Evolutionary conservation across 2,797 vertebrate species (phyloP).

Genomic region (Acanthopagrus latus): DNA sequence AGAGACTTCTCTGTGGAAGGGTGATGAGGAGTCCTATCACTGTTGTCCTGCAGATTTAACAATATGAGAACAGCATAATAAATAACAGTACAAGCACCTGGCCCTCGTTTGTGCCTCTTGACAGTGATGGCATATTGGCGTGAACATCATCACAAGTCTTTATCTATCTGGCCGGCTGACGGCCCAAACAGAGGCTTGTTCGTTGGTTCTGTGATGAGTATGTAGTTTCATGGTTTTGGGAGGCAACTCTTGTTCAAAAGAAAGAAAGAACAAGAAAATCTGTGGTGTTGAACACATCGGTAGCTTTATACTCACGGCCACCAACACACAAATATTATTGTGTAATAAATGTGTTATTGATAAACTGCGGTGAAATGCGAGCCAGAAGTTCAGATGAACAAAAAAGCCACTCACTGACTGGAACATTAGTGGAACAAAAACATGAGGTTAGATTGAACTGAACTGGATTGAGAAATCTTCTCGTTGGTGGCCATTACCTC

Average conservation of each 20-base stretch:
- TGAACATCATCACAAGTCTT: slow-evolving; percentile 16
- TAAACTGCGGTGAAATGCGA: slow-evolving; percentile 10
- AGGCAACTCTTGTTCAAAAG: background rate
- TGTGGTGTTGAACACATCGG: background rate
- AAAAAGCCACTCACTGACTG: slow-evolving; percentile 19
- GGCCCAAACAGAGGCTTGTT: slow-evolving; percentile 12
- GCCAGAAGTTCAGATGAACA: slow-evolving; percentile 24
- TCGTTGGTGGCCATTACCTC: background rate
- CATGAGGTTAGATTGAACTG: background rate
- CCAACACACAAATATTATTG: slow-evolving; percentile 8
- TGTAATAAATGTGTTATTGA: slow-evolving; percentile 37
- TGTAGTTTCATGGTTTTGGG: slow-evolving; percentile 6
- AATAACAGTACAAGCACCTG: no score
- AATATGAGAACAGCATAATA: no score
- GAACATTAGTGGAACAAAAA: slow-evolving; percentile 16
- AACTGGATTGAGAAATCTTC: slow-evolving; percentile 5
- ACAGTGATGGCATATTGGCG: slow-evolving; percentile 19
- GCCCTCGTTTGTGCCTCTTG: slow-evolving; percentile 7
- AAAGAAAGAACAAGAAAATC: background rate
- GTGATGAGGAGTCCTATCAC: no score
- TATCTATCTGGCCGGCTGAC: background rate
- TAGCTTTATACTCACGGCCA: background rate
- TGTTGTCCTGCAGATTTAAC: no score
- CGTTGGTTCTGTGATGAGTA: background rate
- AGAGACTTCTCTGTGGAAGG: no score